Evolutionary conservation across 1,140 invertebrate genomes (phyloP), one percentile per base, ranked within the genome.

Genomic region (Apis cerana): DNA sequence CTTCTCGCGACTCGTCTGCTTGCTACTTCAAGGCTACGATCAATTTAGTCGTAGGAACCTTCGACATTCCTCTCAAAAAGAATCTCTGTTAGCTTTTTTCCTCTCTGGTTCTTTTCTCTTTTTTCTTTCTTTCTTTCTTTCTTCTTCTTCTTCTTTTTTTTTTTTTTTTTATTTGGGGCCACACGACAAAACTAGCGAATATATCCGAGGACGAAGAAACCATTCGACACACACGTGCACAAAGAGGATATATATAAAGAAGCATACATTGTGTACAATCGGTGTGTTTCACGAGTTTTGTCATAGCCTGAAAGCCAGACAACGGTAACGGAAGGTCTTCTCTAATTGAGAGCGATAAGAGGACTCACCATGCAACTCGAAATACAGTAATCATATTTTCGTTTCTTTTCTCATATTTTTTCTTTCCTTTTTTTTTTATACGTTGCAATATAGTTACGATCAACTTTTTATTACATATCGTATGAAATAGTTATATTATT

Each of bases 21-120:
- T 71, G 68, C 67, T 80, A 54, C 70, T 82, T 56, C 80, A 84
- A 88, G 82, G 85, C 48, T 76, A 69, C 67, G 64, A 74, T 87
- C 75, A 74, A 65, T 65, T 78, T 64, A 84, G 59, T 77, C 74
- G 68, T 65, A 58, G 71, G 79, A 65, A 75, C 79, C 71, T 75
- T 81, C 79, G 79, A 75, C 68, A 58, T 72, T 43, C 12, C 27
- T 75, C 79, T 80, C 70, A 19, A 81, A 82, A 75, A 64, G 74
- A 82, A 79, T 52, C 87, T 83, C n/a, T 56, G 43, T 81, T 61
- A 64, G 23, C 50, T 69, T 23, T 65, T 27, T 59, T 9, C 12
- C n/a, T 17, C 27, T 52, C 23, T 69, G 13, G 48, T 13, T 67
- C 19, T 54, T 19, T 17, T 21, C 15, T 54, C 54, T 11, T 50